Conservation (phyloP, 2,888 invertebrate species). For the Ectemnius cavifrons region DNA sequence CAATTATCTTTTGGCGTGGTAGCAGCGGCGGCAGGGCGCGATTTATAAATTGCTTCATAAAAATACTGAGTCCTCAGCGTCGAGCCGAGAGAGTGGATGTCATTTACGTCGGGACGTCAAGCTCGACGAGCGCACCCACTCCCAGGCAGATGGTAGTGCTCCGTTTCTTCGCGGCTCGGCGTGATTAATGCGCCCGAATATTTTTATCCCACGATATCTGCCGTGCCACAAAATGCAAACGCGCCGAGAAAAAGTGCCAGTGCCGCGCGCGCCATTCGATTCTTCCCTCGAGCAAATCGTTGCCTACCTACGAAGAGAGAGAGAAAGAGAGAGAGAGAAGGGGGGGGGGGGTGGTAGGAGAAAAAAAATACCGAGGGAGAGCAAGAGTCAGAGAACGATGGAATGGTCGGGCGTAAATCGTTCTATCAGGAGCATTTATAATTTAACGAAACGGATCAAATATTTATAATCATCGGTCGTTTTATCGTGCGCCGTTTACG, state of each 20-base stretch:
- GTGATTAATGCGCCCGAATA: constrained; percentile 4
- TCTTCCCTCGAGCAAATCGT: background rate
- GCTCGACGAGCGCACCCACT: background rate
- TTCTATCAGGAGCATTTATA: constrained; percentile 31
- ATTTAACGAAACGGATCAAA: constrained; percentile 44
- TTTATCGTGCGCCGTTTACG: constrained; percentile 29
- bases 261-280: background rate
- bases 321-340: too few relatives aligned
- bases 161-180: background rate
- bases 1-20: too few relatives aligned
- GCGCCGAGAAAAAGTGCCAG: constrained; percentile 1
- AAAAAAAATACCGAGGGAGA: too few relatives aligned
- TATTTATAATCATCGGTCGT: constrained; percentile 42
- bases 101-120: constrained; percentile 3
- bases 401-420: constrained; percentile 30
- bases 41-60: background rate
- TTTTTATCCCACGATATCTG: constrained; percentile 2
- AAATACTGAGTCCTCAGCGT: background rate
- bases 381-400: constrained; percentile 27
- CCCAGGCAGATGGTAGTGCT: background rate
- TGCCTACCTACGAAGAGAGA: background rate
- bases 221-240: background rate
- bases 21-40: background rate
- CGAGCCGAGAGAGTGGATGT: background rate
- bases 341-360: too few relatives aligned